Base-by-base conservation (phyloP, 1,140 invertebrate genomes). In the Hestina assimilis region DNA sequence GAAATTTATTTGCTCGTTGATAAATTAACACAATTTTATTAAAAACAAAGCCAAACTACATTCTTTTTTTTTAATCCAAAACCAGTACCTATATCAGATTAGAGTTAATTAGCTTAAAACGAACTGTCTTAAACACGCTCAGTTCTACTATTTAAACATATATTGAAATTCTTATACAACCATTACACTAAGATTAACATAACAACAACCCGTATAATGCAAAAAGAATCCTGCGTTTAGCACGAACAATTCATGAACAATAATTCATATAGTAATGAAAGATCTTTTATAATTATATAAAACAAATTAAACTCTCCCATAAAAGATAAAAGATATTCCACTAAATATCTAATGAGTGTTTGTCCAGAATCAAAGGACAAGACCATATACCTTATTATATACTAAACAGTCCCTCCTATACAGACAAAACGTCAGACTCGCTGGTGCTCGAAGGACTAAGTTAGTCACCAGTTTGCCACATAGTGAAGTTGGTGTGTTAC, bases 21-120 rank as follows among this genome's bases (percentile, higher is more conserved):
- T 84, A 83, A 79, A 83, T 75, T 81, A 84, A 87, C 81, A 87
- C 83, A 84, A 86, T 83, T 76, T 75, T 61, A 75, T 74, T 80
- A 46, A 69, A 83, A 84, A 88, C 83, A 76, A 88, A 83, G 80
- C 83, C 82, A 76, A 79, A 78, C 66, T 75, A 79, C 72, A 75
- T 69, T 47, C 56, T 56, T 17, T 43, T 72, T n/a, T n/a, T n/a
- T n/a, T n/a, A n/a, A n/a, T n/a, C 72, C 68, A 67, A 69, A 69
- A 75, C 69, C 76, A 72, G 79, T 75, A 73, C 67, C 75, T 76
- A 71, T 79, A 75, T 71, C 66, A 61, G 71, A 74, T 71, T 69
- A 53, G 70, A 72, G 46, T 72, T 75, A 71, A 80, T 72, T 72
- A 83, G 73, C 74, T 83, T 72, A 79, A 71, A n/a, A 80, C 48